Base-by-base conservation (phyloP, 1,140 invertebrate species). In the Liolophura sinensis region DNA sequence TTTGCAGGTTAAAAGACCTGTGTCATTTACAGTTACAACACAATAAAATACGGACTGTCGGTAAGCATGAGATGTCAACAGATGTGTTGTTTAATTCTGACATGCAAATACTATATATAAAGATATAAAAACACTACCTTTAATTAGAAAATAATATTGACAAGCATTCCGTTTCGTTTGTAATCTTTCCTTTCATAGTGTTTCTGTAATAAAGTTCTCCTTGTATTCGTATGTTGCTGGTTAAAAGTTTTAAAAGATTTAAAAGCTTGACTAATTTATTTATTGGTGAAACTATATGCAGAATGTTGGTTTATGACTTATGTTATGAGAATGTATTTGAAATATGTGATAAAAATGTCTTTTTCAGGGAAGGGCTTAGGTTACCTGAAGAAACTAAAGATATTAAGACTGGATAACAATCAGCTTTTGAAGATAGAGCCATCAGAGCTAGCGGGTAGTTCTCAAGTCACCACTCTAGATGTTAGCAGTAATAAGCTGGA, bases 401-500 rank as follows among this genome's bases (percentile, higher is more conserved):
- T 40, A 31, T 62, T 84, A 51, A 67, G 81, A 49, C 67, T 84
- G 9, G 79, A 82, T 68, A 77, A 73, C 71, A 84, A 84, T 65
- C 66, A 71, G 22, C 31, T 84, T 16, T 40, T 73, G 22, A 75
- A 73, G 46, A 69, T 84, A 16, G 79, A 82, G 20, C 69, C 68
- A 6, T 61, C 65, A 48, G 82, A 84, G 47, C 64, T 84, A n/a
- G 71, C 77, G 7, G 67, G 65, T 25, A 80, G 80, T 75, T 74
- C 75, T 56, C 70, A 76, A 48, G 73, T 84, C 40, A 84, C 77
- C 9, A 67, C 71, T 12, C 64, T 84, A 15, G 76, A 84, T 65
- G 67, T 84, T 60, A 84, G 82, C 62, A 73, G 69, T 65, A 84
- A 84, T 54, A 68, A 71, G 60, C 58, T 84, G 50, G 79, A 81